A percentile compares a stretch with the other conserved stretches of the same genome.
Evolutionary conservation across 1,140 invertebrate species (phyloP).

Genomic region (Caerostris darwini): DNA sequence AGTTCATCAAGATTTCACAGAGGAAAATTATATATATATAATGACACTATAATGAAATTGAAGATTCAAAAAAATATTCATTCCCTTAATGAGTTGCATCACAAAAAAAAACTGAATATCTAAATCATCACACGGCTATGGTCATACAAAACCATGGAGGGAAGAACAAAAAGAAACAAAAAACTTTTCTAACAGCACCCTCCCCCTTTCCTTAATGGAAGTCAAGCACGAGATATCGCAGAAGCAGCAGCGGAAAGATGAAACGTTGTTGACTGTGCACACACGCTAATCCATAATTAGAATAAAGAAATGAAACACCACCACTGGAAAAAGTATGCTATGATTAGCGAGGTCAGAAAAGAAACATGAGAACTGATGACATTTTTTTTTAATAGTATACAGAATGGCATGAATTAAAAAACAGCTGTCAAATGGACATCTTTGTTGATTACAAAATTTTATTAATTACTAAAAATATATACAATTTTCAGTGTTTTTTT

Average conservation of each 20-base stretch:
- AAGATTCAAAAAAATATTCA: neutral
- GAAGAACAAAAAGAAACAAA: neutral
- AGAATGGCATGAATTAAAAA: too few relatives aligned
- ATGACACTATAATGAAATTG: too few relatives aligned
- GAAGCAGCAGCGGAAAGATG: neutral
- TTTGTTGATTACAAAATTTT: too few relatives aligned
- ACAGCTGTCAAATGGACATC: too few relatives aligned
- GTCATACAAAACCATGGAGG: neutral
- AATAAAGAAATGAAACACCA: neutral
- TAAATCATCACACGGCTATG: neutral
- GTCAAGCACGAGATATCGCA: neutral
- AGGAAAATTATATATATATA: too few relatives aligned
- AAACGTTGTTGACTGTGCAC: neutral
- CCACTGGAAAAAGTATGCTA: neutral
- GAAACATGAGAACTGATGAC: too few relatives aligned
- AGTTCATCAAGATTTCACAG: too few relatives aligned
- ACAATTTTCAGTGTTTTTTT: too few relatives aligned
- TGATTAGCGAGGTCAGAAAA: neutral
- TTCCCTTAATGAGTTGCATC: neutral
- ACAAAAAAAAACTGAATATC: neutral
- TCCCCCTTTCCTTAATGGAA: neutral
- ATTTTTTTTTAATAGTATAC: too few relatives aligned
- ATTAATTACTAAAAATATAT: too few relatives aligned
- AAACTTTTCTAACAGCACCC: neutral
- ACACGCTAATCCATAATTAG: slow-evolving; percentile 16